Base-by-base conservation (phyloP, 2,797 vertebrate species). In the Molothrus ater region DNA sequence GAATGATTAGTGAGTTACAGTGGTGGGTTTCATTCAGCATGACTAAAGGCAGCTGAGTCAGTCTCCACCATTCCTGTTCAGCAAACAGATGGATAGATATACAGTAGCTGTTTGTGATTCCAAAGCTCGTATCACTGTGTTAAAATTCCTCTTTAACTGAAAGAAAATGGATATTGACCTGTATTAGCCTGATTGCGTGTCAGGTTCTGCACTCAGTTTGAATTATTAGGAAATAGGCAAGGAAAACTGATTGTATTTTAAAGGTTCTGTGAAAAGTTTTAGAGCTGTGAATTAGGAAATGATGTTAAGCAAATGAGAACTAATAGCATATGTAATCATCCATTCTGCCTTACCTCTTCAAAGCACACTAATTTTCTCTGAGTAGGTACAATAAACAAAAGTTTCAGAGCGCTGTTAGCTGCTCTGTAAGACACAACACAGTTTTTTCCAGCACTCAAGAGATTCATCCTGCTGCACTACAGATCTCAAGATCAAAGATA, bases 121-220 rank as follows among this genome's bases (percentile, higher is more conserved):
- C 88, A 78, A 40, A 32, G 83, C 75, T 92, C 80, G 40, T 96
- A 69, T 88, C 93, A 93, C 73, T 68, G 83, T 96, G 94, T 95
- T 97, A 95, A 96, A 96, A 97, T 96, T 98, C 93, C 97, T 97
- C 84, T 97, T 97, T 97, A 98, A 97, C 93, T 69, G 96, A 97
- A 96, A 96, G 97, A 98, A 98, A 98, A 98, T 97, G 73, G 74
- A 51, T 98, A 98, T 98, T 22, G 92, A 98, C 93, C 96, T 96
- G 80, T 95, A 96, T 96, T 96, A 96, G 90, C 94, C 93, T 97
- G 95, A 97, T 96, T 97, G 96, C 72, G 43, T 95, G 96, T 96
- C 97, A 97, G 80, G 80, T 90, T 95, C 94, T 90, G 69, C 87
- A 88, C 74, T 96, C 64, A n/a, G 42, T 96, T 96, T 97, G 97